Evolutionary conservation across 2,888 invertebrate genomes (phyloP).

Genomic region (Xanthia togata): DNA sequence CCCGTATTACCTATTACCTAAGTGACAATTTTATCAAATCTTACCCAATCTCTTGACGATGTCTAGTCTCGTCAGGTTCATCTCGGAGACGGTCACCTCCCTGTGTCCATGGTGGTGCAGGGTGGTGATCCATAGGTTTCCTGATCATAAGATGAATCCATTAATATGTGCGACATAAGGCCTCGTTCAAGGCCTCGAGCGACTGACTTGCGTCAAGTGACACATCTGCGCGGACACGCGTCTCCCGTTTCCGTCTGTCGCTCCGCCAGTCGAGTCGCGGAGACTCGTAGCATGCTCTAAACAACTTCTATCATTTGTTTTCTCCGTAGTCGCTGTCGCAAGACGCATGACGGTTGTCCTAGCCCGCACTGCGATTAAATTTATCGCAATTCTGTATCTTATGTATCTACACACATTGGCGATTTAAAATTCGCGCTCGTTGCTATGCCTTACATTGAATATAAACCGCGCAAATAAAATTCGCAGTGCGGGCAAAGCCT

Average conservation of each 20-base stretch:
- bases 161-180: background rate
- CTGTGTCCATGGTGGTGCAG: constrained; percentile 93
- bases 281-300: background rate
- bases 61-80: constrained; percentile 88
- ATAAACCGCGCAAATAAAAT: too few relatives aligned
- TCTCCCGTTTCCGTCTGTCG: background rate
- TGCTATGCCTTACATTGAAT: too few relatives aligned
- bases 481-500: too few relatives aligned
- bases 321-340: background rate
- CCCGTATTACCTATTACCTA: too few relatives aligned
- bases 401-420: too few relatives aligned
- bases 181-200: too few relatives aligned
- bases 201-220: background rate
- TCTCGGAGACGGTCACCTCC: constrained; percentile 93
- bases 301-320: background rate
- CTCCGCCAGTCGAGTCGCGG: background rate
- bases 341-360: background rate
- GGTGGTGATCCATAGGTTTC: constrained; percentile 92
- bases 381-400: too few relatives aligned
- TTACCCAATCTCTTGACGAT: constrained; percentile 89
- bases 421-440: too few relatives aligned
- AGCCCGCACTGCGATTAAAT: too few relatives aligned
- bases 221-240: background rate
- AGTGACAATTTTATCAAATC: background rate
- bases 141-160: constrained; percentile 65